Evolutionary conservation across 2,113 vertebrate genomes (phyloP), one percentile per base, ranked within the genome.

Genomic region (Myocastor coypus): DNA sequence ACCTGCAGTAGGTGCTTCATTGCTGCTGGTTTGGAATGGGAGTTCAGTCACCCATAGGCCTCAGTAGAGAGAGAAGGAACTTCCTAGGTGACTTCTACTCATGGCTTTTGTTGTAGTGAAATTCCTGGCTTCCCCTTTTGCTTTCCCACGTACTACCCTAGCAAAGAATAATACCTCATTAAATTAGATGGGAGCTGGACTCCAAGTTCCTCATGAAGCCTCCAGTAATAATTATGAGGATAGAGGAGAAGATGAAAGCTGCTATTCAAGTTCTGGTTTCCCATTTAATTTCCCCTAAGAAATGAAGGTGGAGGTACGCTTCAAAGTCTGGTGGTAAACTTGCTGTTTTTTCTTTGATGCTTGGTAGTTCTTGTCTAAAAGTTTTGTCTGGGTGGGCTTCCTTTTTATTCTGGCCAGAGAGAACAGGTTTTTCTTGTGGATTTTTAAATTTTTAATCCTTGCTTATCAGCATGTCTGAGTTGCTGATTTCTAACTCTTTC

Each of bases 291-390:
- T 88, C 19, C 28, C 28, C 20, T 5, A 10, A 12, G 9, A 10
- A 73, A 37, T 61, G 34, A 24, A 28, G 0, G 2, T 13, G 12
- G 20, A 69, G 12, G 42, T 12, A n/a, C n/a, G n/a, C 40, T 37
- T 63, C 16, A 32, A 88, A 61, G 64, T 59, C 83, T 64, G 52
- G 30, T 19, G n/a, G 2, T 28, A 11, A 9, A 13, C 3, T 61
- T 92, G n/a, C 28, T 64, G 69, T 5, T 73, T 81, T 83, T 77
- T 69, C 50, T 73, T 24, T 71, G 50, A 1, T 66, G 3, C 68
- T 32, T 87, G 30, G 20, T 42, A 83, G 32, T 81, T 93, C 89
- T 81, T 90, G 14, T 6, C n/a, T 94, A 42, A 89, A 96, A 83
- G 55, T 94, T 83, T 20, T 50, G n/a, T 28, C 55, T 85, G 89